A percentile compares a stretch with the other conserved stretches of the same genome.
Evolutionary conservation across 2,797 vertebrate genomes (phyloP).

Genomic region (Anolis apletophallus): DNA sequence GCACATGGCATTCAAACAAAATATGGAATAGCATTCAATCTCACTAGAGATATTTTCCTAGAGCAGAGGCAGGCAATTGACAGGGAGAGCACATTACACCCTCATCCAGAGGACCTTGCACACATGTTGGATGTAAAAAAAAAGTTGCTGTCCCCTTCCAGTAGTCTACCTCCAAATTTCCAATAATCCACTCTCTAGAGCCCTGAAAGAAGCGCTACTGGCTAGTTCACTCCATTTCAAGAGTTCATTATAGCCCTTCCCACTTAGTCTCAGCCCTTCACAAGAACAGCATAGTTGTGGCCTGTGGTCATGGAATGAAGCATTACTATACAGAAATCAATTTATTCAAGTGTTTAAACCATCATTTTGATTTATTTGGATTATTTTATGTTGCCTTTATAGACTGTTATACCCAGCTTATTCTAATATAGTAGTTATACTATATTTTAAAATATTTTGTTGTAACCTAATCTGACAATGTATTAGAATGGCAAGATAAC

Average conservation of each 20-base stretch:
- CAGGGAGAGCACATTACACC: too few species aligned
- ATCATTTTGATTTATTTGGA: neutral
- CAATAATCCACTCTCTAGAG: too few species aligned
- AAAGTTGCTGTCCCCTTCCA: too few species aligned
- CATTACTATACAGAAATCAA: neutral
- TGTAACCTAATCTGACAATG: neutral
- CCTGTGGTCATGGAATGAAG: neutral
- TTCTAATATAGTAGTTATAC: neutral
- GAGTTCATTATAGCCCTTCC: too few species aligned
- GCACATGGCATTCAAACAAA: neutral
- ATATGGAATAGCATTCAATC: neutral
- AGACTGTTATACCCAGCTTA: neutral
- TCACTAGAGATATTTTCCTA: neutral
- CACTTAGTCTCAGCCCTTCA: neutral
- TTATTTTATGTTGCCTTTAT: neutral
- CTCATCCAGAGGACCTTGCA: too few species aligned
- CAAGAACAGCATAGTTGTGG: neutral
- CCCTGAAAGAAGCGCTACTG: too few species aligned
- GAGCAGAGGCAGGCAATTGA: too few species aligned
- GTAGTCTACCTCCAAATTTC: too few species aligned
- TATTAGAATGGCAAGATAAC: neutral
- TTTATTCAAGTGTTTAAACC: neutral
- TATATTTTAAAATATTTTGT: neutral
- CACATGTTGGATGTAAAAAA: too few species aligned
- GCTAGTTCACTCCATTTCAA: too few species aligned